phyloP scores from a whole-genome alignment of 1,140 invertebrate genomes.

The Calliopsis andreniformis region DNA sequence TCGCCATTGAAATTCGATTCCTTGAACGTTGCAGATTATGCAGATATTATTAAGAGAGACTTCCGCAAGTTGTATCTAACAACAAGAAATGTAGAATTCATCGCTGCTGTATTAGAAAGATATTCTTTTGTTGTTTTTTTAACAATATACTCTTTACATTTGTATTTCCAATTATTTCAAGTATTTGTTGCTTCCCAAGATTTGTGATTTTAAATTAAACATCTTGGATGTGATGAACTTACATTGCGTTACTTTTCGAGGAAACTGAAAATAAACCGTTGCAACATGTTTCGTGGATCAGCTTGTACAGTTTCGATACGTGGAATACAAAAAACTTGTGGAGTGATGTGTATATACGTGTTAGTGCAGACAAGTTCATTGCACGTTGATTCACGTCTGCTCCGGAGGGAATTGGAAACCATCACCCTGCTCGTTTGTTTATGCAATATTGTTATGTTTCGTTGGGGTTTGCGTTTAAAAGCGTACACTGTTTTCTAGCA shows the following conservation, averaged over 20 bases:
- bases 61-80: too few relatives aligned
- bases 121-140: too few relatives aligned
- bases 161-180: too few relatives aligned
- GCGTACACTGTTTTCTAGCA: background rate
- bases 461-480: conserved; percentile 21
- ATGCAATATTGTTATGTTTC: conserved; percentile 46
- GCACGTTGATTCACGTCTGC: conserved; percentile 67
- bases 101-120: too few relatives aligned
- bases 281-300: background rate
- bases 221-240: too few relatives aligned
- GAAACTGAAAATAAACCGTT: background rate
- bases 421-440: conserved; percentile 56
- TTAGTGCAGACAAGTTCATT: conserved; percentile 5
- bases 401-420: conserved; percentile 69
- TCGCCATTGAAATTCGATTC: too few relatives aligned
- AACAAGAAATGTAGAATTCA: too few relatives aligned
- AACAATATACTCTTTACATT: too few relatives aligned
- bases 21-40: too few relatives aligned
- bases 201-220: too few relatives aligned
- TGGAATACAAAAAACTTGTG: conserved; percentile 40
- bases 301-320: conserved; percentile 11
- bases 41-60: too few relatives aligned
- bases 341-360: conserved; percentile 21
- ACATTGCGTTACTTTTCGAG: background rate
- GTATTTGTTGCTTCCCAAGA: too few relatives aligned